phyloP scores from a whole-genome alignment of 2,888 invertebrate species.

The Tetranychus piercei region DNA sequence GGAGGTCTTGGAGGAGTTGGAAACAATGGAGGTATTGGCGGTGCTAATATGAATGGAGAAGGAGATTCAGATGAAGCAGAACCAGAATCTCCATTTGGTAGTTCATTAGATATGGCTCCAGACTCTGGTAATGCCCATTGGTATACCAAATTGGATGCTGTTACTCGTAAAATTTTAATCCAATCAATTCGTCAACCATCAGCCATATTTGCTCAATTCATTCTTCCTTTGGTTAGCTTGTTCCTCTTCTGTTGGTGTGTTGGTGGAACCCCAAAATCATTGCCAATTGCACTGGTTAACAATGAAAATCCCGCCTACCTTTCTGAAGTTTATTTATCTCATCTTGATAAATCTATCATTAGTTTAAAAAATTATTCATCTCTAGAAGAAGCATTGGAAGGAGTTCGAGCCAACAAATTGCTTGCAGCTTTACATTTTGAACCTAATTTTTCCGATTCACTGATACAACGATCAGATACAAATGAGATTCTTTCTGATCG shows the following conservation, averaged over 20 bases:
- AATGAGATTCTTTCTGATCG: background rate
- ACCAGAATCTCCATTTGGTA: background rate
- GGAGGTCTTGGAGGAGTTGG: background rate
- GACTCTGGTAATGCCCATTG: constrained; percentile 3
- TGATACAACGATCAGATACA: background rate
- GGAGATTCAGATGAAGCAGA: background rate
- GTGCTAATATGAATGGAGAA: background rate
- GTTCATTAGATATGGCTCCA: background rate
- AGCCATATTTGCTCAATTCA: constrained; percentile 14
- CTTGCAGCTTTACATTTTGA: constrained; percentile 1
- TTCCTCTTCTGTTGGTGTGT: constrained; percentile 12
- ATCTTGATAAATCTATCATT: constrained; percentile 2
- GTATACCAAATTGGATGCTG: constrained; percentile 4
- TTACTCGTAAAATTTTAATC: constrained; percentile 11
- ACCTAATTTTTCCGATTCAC: constrained; percentile 10
- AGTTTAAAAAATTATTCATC: background rate
- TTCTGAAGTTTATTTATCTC: background rate
- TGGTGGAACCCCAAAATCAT: constrained; percentile 5
- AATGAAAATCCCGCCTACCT: constrained; percentile 7
- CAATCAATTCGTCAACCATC: constrained; percentile 11
- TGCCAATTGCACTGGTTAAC: constrained; percentile 11
- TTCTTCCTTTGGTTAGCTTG: constrained; percentile 9
- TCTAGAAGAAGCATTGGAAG: background rate
- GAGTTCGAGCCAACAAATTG: background rate
- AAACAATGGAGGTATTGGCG: background rate